Percentiles rank a stretch among this genome's conserved stretches.
Conservation (phyloP, 2,113 vertebrate genomes). For the Phalacrocorax brasilianus region DNA sequence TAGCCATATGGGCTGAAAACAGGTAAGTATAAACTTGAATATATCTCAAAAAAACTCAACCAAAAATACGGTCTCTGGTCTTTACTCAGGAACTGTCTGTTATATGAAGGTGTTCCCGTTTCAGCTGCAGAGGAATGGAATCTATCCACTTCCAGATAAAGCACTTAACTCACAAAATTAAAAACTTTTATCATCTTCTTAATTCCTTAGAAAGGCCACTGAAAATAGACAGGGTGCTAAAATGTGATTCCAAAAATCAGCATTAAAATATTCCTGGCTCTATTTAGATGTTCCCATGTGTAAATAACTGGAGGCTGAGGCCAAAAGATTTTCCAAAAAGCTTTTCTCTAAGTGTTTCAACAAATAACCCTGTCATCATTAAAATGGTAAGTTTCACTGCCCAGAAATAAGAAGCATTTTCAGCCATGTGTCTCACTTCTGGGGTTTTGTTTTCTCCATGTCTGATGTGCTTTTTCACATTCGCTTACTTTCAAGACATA, state of each 20-base stretch:
- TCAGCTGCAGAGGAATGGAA: neutral
- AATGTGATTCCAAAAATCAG: neutral
- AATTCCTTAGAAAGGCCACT: neutral
- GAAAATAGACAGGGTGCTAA: neutral
- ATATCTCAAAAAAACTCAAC: neutral
- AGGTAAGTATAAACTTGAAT: neutral
- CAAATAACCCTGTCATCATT: neutral
- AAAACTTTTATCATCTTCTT: neutral
- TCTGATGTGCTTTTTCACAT: slow-evolving; percentile 9
- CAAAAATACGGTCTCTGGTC: neutral
- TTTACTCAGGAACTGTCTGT: neutral
- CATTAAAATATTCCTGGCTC: neutral
- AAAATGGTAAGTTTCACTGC: slow-evolving; percentile 23
- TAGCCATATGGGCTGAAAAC: neutral
- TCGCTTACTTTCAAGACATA: neutral
- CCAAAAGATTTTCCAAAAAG: neutral
- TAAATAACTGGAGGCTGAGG: neutral
- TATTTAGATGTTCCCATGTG: neutral
- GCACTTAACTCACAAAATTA: neutral
- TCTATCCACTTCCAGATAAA: neutral
- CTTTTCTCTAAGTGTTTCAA: neutral
- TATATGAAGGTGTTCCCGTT: neutral
- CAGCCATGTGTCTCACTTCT: neutral
- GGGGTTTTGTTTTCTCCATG: neutral
- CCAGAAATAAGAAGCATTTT: slow-evolving; percentile 10